Evolutionary conservation across 1,140 invertebrate genomes (phyloP).

Genomic region (Phocides pigmalion): DNA sequence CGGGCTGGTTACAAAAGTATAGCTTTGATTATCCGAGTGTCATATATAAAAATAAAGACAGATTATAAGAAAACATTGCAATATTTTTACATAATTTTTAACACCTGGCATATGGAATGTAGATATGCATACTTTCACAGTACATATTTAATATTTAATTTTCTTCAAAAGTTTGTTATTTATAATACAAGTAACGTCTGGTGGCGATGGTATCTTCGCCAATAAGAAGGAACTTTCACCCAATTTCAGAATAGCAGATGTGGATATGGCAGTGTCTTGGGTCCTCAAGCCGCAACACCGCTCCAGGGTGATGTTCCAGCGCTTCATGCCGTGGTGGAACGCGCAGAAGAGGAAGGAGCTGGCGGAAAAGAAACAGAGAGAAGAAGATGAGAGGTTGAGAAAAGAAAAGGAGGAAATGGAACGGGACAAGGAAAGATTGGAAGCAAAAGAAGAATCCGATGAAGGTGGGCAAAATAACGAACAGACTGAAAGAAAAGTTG

Average conservation of each 20-base stretch:
- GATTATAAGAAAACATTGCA: too few species aligned
- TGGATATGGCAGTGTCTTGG: slow-evolving; percentile 78
- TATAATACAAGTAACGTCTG: too few species aligned
- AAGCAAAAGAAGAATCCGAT: not conserved
- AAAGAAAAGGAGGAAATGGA: slow-evolving; percentile 37
- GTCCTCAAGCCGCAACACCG: slow-evolving; percentile 79
- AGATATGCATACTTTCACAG: too few species aligned
- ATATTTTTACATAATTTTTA: too few species aligned
- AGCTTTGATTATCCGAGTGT: too few species aligned
- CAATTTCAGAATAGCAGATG: slow-evolving; percentile 73
- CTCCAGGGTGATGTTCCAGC: slow-evolving; percentile 71
- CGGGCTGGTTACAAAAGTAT: too few species aligned
- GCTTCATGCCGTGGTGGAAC: slow-evolving; percentile 81
- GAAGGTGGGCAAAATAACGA: not conserved
- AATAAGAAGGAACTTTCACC: not conserved
- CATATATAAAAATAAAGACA: too few species aligned
- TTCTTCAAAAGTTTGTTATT: too few species aligned
- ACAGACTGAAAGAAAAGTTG: not conserved
- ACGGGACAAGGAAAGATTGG: slow-evolving; percentile 1
- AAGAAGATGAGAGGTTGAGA: slow-evolving; percentile 41
- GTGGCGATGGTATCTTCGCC: too few species aligned
- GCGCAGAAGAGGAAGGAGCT: slow-evolving; percentile 61
- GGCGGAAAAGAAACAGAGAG: slow-evolving; percentile 61
- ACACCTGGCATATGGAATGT: too few species aligned
- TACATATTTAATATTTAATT: too few species aligned